A percentile compares a stretch with the other conserved stretches of the same genome.
Evolutionary conservation across 2,113 vertebrate genomes (phyloP).

Genomic region (Todiramphus chloris): DNA sequence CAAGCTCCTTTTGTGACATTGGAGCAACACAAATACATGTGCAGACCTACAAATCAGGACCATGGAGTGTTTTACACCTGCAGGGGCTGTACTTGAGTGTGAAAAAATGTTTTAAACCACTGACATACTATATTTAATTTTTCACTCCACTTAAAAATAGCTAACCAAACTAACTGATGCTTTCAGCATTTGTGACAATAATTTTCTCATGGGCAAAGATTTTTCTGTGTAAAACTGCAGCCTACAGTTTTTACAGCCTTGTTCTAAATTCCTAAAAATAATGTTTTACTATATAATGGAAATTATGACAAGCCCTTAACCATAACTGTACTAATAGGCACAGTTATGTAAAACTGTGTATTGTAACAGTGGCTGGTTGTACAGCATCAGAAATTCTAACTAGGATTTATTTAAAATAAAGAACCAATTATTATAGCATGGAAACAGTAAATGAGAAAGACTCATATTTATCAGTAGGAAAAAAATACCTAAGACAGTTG

Average conservation of each 20-base stretch:
- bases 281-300: conserved; percentile 27
- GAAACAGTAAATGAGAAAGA: background rate
- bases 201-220: conserved; percentile 41
- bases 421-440: background rate
- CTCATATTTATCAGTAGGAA: background rate
- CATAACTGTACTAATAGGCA: background rate
- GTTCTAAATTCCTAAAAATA: conserved; percentile 37
- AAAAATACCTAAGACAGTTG: background rate
- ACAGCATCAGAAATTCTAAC: background rate
- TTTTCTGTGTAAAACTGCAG: conserved; percentile 36
- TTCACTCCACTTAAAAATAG: conserved; percentile 44
- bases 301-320: conserved; percentile 17
- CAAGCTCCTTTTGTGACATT: background rate
- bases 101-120: conserved; percentile 17
- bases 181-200: conserved; percentile 44
- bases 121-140: background rate
- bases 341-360: background rate
- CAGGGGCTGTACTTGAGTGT: background rate
- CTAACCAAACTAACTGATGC: background rate
- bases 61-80: background rate
- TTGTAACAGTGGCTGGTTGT: background rate
- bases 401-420: background rate
- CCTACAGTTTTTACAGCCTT: conserved; percentile 28
- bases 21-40: background rate
- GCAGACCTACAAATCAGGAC: background rate